Percentiles rank a stretch among this genome's conserved stretches.
These are phyloP conservation scores for Agrochola circellaris DNA, from an alignment of 2,888 invertebrate genomes.

Conservation along the genomic window DNA sequence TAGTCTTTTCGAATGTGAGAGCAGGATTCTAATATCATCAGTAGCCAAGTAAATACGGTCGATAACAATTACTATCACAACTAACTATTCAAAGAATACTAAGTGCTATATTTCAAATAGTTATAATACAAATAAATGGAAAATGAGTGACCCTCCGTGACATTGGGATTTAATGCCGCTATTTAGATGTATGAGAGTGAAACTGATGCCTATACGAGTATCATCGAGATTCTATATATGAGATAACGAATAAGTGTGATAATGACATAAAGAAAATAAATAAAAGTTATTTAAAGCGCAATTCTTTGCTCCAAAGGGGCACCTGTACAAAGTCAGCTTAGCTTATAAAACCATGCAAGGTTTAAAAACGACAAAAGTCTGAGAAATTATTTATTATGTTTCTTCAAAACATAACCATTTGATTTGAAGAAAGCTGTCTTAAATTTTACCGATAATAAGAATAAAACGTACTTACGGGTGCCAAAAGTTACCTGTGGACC, in stretches of 20 bases:
- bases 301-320: neutral
- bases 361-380: neutral
- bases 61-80: neutral
- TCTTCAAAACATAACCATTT: no score
- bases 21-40: neutral
- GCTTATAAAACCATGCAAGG: neutral
- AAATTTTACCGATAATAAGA: no score
- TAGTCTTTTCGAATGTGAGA: neutral
- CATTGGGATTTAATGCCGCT: neutral
- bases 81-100: no score
- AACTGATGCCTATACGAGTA: neutral
- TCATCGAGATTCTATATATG: neutral
- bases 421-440: no score
- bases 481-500: no score
- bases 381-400: no score
- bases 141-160: neutral
- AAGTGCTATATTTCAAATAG: neutral
- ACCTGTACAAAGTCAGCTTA: neutral
- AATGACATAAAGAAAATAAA: neutral
- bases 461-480: no score
- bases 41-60: neutral
- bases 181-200: constrained; percentile 14
- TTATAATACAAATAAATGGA: neutral
- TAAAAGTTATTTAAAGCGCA: neutral
- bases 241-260: constrained; percentile 2